A percentile compares a stretch with the other conserved stretches of the same genome.
Conservation (phyloP, 2,888 invertebrate species). For the Epirrhoe tristata region DNA sequence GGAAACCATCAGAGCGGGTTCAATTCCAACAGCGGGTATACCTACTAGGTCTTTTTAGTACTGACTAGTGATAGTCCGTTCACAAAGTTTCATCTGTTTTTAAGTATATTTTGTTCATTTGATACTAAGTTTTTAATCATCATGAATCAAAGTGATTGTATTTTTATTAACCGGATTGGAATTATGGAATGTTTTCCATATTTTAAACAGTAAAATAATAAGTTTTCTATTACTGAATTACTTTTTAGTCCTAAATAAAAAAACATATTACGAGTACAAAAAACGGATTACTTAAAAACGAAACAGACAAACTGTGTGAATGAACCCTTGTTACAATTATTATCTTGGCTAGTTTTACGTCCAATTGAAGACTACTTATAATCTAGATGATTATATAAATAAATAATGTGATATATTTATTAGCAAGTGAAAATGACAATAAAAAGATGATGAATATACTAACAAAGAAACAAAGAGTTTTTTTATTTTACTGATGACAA, state of each 20-base stretch:
- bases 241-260: too few species aligned
- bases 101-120: too few species aligned
- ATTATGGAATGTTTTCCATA: too few species aligned
- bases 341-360: neutral
- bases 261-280: neutral
- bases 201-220: too few species aligned
- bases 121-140: too few species aligned
- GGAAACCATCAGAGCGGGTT: conserved; percentile 59
- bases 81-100: neutral
- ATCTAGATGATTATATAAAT: neutral
- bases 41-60: conserved; percentile 20
- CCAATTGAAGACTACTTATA: neutral
- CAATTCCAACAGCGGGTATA: conserved; percentile 62
- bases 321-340: neutral
- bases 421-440: conserved; percentile 20
- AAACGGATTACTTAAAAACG: neutral
- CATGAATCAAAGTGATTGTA: too few species aligned
- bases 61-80: neutral
- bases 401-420: conserved; percentile 9
- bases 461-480: neutral
- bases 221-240: too few species aligned
- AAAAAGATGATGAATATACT: neutral
- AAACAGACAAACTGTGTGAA: neutral
- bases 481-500: neutral
- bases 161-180: too few species aligned